Evolutionary conservation across 2,113 vertebrate species (phyloP).

Genomic region (Catharus minimus): DNA sequence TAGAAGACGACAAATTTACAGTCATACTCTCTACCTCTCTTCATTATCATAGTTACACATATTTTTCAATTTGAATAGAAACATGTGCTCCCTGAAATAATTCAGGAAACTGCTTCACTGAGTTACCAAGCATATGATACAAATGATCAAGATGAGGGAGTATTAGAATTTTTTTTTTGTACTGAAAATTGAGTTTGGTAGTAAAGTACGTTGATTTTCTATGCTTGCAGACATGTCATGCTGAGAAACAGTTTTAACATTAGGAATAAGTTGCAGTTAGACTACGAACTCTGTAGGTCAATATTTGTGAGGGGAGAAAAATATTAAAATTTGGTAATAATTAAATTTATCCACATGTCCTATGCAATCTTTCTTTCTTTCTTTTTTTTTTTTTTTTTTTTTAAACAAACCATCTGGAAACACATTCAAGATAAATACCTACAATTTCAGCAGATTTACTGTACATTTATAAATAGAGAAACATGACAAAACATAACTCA

Average conservation of each 20-base stretch:
- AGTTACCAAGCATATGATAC: slow-evolving; percentile 31
- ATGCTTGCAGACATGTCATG: slow-evolving; percentile 66
- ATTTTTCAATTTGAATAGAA: slow-evolving; percentile 61
- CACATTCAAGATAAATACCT: slow-evolving; percentile 60
- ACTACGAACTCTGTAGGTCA: slow-evolving; percentile 40
- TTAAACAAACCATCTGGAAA: slow-evolving; percentile 57
- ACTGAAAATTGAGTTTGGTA: slow-evolving; percentile 52
- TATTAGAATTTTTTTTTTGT: slow-evolving; percentile 7
- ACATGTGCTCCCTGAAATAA: slow-evolving; percentile 64
- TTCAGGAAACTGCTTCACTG: slow-evolving; percentile 54
- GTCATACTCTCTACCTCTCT: slow-evolving; percentile 31
- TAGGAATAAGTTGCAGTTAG: slow-evolving; percentile 63
- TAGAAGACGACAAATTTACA: slow-evolving; percentile 24
- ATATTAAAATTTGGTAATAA: slow-evolving; percentile 54
- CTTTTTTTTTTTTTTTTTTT: not conserved
- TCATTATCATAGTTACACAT: slow-evolving; percentile 49
- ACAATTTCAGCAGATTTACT: slow-evolving; percentile 59
- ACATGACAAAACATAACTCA: slow-evolving; percentile 36
- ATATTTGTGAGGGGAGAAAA: slow-evolving; percentile 42
- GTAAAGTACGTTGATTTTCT: slow-evolving; percentile 57
- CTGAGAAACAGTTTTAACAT: slow-evolving; percentile 49
- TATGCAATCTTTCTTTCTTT: slow-evolving; percentile 28
- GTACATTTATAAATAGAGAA: slow-evolving; percentile 65
- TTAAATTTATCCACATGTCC: slow-evolving; percentile 51
- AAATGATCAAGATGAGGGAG: slow-evolving; percentile 42